Conservation (phyloP, 2,113 vertebrate genomes). For the Ceyx margarethae region DNA sequence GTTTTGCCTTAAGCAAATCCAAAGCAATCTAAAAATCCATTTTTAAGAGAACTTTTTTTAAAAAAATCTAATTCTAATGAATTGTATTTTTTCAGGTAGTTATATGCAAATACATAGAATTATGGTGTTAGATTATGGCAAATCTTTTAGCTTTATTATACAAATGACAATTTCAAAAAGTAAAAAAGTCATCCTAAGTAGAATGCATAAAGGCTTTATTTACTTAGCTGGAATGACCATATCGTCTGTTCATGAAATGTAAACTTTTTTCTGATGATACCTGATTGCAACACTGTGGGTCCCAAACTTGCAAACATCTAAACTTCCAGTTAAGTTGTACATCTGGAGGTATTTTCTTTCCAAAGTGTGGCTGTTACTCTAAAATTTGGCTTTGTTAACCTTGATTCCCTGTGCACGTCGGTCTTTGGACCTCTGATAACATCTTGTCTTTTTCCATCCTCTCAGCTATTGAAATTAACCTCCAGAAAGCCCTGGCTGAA, state of each 20-base stretch:
- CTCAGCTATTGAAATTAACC: constrained; percentile 90
- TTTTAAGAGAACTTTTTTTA: not conserved
- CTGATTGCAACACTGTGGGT: not conserved
- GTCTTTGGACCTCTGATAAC: not conserved
- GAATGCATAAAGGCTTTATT: rapidly evolving
- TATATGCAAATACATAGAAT: not conserved
- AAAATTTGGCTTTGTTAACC: not conserved
- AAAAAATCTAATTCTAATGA: not conserved
- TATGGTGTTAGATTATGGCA: not conserved
- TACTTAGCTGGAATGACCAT: not conserved
- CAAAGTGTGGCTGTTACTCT: rapidly evolving
- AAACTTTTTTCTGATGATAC: not conserved
- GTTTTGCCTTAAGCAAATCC: not conserved
- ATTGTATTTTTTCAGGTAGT: not conserved
- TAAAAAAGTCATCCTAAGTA: not conserved
- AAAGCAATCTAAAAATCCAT: not conserved
- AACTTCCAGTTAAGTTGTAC: not conserved
- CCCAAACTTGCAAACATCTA: not conserved
- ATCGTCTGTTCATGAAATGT: not conserved
- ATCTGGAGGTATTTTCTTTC: not conserved
- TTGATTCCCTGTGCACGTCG: not conserved
- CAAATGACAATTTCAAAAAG: not conserved
- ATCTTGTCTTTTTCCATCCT: constrained; percentile 20
- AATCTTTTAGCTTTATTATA: not conserved
- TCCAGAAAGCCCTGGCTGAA: constrained; percentile 92